Evolutionary conservation across 2,888 invertebrate species (phyloP).

Genomic region (Plebejus melissa): DNA sequence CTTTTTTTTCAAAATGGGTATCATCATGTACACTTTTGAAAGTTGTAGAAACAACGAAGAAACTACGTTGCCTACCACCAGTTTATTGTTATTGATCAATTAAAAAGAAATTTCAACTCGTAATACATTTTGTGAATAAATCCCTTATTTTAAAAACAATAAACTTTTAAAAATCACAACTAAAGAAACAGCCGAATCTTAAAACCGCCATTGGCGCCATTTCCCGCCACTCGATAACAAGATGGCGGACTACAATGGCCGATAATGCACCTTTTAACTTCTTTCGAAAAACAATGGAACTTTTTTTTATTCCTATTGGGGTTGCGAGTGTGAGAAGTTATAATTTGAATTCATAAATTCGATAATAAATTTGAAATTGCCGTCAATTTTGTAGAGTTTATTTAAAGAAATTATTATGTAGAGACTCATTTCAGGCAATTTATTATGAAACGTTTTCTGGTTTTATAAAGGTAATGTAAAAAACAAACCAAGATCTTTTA

Average conservation of each 20-base stretch:
- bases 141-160: background rate
- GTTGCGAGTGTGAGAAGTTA: slow-evolving; percentile 23
- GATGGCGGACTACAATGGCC: slow-evolving; percentile 38
- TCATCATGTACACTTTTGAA: no score
- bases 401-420: no score
- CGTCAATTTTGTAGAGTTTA: background rate
- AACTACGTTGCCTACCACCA: no score
- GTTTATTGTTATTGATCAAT: no score
- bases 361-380: background rate
- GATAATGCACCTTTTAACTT: slow-evolving; percentile 38
- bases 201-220: slow-evolving; percentile 31
- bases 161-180: slow-evolving; percentile 10
- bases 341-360: background rate
- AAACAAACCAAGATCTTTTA: background rate
- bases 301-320: slow-evolving; percentile 26
- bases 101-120: background rate
- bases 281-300: slow-evolving; percentile 31
- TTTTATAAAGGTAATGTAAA: no score
- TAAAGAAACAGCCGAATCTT: slow-evolving; percentile 19
- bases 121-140: background rate
- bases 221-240: slow-evolving; percentile 36
- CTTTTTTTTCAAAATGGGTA: no score
- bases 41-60: no score
- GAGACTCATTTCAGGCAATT: no score
- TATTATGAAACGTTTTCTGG: no score